Base-by-base conservation (phyloP, 1,140 invertebrate species). In the Lepidurus apus region DNA sequence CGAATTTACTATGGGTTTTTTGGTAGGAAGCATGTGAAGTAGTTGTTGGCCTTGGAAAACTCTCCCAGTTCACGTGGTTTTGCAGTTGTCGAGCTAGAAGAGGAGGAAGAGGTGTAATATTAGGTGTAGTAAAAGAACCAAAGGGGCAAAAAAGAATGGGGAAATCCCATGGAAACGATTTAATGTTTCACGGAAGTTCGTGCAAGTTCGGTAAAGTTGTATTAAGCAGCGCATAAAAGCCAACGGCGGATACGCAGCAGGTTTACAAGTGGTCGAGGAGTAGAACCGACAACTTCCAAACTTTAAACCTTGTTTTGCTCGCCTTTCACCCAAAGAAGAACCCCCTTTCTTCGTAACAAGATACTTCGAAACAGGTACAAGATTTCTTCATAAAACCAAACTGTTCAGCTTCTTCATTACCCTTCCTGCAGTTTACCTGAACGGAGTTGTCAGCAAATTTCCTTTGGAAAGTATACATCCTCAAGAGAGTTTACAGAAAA, bases 121-220 rank as follows among this genome's bases (percentile, higher is more conserved):
- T 65, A 13, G 53, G 53, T n/a, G 53, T 7, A 11, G 21, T n/a
- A n/a, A 17, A 21, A 17, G 6, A 65, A 1, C 53, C 8, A n/a
- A 65, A 65, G 13, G 4, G 34, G 34, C 34, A 65, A 65, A 65
- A 65, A 65, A 17, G 53, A 7, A 21, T 65, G n/a, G 53, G 53
- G 53, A 65, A 65, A 65, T 65, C 53, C 53, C 53, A 65, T 21
- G 53, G 21, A 65, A 65, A 65, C 53, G 6, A 21, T 65, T 65
- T 65, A 21, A 65, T 65, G 34, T 65, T 65, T 65, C 53, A 65
- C 53, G 53, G 53, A 65, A 65, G 53, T 65, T 34, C 53, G 53
- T 65, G 53, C 53, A 65, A n/a, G 53, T 65, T 65, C 3, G 53
- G 53, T 65, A 65, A 65, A 21, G 53, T 65, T n/a, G 17, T 65